Conservation (phyloP, 2,797 vertebrate genomes). For the Channallabes apus region DNA sequence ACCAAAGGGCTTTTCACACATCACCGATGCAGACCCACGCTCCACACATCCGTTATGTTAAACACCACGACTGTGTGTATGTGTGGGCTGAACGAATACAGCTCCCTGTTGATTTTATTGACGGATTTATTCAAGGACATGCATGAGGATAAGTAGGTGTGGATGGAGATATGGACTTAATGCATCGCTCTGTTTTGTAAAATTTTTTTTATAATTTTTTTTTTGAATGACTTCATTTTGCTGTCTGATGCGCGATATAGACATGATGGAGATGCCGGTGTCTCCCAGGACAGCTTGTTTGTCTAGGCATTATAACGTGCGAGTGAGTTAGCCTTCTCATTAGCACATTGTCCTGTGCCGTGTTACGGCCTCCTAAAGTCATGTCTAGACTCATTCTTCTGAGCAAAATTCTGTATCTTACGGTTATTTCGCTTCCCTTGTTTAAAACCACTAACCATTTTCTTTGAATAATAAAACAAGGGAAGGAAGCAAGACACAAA, state of each 20-base stretch:
- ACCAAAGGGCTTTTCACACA: constrained; percentile 30
- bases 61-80: background rate
- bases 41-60: constrained; percentile 3
- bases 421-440: background rate
- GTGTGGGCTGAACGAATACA: background rate
- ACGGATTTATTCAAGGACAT: constrained; percentile 6
- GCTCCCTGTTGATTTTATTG: constrained; percentile 15
- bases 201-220: background rate
- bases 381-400: background rate
- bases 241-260: background rate
- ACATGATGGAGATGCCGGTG: background rate
- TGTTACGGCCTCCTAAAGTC: background rate
- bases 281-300: background rate
- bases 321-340: background rate
- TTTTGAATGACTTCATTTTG: background rate
- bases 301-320: background rate
- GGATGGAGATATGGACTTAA: background rate
- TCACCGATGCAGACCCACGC: constrained; percentile 10
- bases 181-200: background rate
- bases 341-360: background rate
- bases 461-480: background rate
- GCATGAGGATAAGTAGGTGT: background rate
- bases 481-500: background rate
- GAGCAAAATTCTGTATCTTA: background rate
- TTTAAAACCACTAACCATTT: background rate